A percentile compares a stretch with the other conserved stretches of the same genome.
Evolutionary conservation across 1,140 invertebrate genomes (phyloP).

Genomic region (Cylas formicarius): DNA sequence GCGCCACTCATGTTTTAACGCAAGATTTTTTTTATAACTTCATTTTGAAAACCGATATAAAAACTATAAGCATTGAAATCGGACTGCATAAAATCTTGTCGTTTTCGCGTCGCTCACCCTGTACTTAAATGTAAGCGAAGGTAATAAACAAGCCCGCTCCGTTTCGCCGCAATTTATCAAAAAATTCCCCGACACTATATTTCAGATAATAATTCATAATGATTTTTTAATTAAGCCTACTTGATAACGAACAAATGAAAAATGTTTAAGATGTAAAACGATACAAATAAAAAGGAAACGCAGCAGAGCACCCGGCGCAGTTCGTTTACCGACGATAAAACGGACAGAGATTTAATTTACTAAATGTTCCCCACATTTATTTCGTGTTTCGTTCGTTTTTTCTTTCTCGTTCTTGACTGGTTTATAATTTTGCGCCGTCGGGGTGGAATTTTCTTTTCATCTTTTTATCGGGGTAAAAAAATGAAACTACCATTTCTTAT

Average conservation of each 20-base stretch:
- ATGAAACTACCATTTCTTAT: no score
- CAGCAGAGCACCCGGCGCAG: slow-evolving; percentile 9
- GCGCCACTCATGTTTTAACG: no score
- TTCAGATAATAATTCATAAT: slow-evolving; percentile 34
- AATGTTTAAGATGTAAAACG: slow-evolving; percentile 31
- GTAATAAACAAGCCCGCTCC: slow-evolving; percentile 22
- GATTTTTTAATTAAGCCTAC: slow-evolving; percentile 34
- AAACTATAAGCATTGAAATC: no score
- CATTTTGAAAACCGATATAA: no score
- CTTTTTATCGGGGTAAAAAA: no score
- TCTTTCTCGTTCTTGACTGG: no score
- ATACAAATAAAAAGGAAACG: slow-evolving; percentile 27
- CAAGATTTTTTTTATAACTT: no score
- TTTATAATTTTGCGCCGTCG: no score
- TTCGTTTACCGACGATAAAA: slow-evolving; percentile 16
- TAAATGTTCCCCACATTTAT: slow-evolving; percentile 13
- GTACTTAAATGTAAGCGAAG: slow-evolving; percentile 11
- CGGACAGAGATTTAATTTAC: slow-evolving; percentile 17
- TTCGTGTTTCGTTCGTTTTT: no score
- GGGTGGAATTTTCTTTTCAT: no score
- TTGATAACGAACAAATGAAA: slow-evolving; percentile 30
- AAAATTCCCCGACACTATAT: slow-evolving; percentile 17
- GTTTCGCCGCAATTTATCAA: slow-evolving; percentile 21
- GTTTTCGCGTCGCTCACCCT: no score
- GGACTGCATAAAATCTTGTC: no score